A percentile compares a stretch with the other conserved stretches of the same genome.
These are phyloP conservation scores for Cydia amplana DNA, from an alignment of 1,140 invertebrate species.

Conservation along the genomic window DNA sequence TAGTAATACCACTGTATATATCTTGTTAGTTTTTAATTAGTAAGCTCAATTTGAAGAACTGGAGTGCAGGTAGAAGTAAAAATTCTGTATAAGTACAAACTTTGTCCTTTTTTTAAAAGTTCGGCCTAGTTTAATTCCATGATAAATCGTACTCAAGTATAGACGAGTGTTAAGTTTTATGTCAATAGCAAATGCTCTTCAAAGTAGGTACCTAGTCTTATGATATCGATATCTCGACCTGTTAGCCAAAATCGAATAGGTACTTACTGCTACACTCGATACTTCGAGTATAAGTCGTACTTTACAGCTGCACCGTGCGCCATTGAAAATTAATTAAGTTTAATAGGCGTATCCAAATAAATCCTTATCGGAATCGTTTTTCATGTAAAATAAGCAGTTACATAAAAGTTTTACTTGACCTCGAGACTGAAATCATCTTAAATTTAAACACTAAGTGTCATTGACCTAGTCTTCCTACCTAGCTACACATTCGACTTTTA, in stretches of 20 bases:
- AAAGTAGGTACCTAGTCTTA: too few relatives aligned
- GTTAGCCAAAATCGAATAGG: not conserved
- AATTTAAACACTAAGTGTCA: constrained; percentile 43
- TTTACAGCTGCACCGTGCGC: not conserved
- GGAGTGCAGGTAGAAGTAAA: too few relatives aligned
- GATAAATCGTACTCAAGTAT: too few relatives aligned
- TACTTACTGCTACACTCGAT: not conserved
- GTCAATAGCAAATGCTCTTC: too few relatives aligned
- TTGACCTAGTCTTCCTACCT: constrained; percentile 50
- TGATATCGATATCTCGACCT: too few relatives aligned
- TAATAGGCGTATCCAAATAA: constrained; percentile 23
- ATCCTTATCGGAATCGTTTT: constrained; percentile 18
- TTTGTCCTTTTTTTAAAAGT: too few relatives aligned
- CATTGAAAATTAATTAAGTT: constrained; percentile 12
- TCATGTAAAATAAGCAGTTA: constrained; percentile 14
- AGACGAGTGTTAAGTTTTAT: too few relatives aligned
- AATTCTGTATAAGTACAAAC: too few relatives aligned
- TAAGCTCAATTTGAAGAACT: too few relatives aligned
- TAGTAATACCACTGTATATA: too few relatives aligned
- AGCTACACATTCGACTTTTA: not conserved
- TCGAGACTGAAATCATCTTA: constrained; percentile 14
- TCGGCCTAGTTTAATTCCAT: too few relatives aligned
- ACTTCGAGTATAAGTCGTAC: not conserved
- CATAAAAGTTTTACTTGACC: constrained; percentile 2
- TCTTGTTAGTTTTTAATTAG: too few relatives aligned